Evolutionary conservation across 2,113 vertebrate genomes (phyloP).

Genomic region (Rostratula benghalensis): DNA sequence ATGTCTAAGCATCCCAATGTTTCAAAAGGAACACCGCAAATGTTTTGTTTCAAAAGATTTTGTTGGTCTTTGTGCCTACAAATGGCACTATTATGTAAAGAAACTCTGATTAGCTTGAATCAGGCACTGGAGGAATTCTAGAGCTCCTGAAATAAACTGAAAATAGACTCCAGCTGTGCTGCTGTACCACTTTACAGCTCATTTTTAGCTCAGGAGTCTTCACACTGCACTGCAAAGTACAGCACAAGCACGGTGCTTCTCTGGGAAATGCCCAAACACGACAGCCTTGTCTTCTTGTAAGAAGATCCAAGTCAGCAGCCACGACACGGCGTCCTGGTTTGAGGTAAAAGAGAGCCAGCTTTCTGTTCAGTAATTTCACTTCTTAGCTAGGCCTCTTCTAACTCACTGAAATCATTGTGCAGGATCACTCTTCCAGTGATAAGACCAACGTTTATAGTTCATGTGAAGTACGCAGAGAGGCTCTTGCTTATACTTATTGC

Average conservation of each 20-base stretch:
- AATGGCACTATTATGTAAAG: slow-evolving; percentile 6
- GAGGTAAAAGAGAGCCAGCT: no score
- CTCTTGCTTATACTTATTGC: no score
- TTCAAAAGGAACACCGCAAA: neutral
- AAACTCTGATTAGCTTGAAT: slow-evolving; percentile 26
- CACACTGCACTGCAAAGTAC: neutral
- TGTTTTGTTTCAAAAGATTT: slow-evolving; percentile 2
- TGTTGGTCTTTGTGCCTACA: slow-evolving; percentile 5
- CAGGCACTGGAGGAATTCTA: neutral
- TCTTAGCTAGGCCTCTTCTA: no score
- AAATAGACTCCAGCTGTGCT: slow-evolving; percentile 56
- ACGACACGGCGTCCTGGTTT: no score
- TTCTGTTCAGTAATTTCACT: no score
- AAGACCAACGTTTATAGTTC: no score
- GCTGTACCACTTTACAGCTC: neutral
- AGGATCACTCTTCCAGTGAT: no score
- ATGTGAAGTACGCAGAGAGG: no score
- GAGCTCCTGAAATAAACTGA: slow-evolving; percentile 43
- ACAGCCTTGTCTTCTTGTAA: neutral
- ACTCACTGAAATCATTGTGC: no score
- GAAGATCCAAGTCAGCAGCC: neutral
- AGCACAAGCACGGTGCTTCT: neutral
- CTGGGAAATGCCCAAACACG: neutral
- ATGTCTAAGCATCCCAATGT: neutral
- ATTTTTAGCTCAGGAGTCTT: neutral